These are phyloP conservation scores for Pinna nobilis DNA, from an alignment of 1,140 invertebrate genomes.

Conservation along the genomic window DNA sequence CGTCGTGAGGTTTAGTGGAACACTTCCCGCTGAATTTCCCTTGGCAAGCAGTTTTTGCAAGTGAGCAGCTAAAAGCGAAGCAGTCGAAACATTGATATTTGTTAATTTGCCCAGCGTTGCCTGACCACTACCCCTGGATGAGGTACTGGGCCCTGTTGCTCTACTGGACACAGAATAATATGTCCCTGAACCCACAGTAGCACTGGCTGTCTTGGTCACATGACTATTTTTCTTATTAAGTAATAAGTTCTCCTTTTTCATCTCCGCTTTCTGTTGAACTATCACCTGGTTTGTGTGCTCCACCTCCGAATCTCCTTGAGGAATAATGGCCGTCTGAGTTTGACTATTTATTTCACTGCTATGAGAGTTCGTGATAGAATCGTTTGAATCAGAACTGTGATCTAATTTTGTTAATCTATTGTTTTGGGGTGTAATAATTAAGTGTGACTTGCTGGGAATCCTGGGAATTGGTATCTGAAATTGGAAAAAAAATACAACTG, in stretches of 20 bases:
- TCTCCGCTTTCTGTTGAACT: neutral
- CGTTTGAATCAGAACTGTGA: neutral
- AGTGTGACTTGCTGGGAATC: slow-evolving; percentile 46
- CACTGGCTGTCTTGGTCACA: neutral
- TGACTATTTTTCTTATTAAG: neutral
- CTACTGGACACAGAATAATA: neutral
- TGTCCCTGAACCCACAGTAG: neutral
- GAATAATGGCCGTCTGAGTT: neutral
- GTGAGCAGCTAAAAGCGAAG: slow-evolving; percentile 6
- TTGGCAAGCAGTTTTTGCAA: too few species aligned
- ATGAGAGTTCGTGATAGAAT: neutral
- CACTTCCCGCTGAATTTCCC: too few species aligned
- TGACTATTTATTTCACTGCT: neutral
- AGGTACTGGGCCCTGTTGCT: neutral
- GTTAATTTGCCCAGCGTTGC: neutral
- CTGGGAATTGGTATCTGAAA: slow-evolving; percentile 44
- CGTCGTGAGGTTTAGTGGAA: too few species aligned
- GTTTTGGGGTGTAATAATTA: slow-evolving; percentile 21
- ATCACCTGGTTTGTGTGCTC: neutral
- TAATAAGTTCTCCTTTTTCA: neutral
- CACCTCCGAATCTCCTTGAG: too few species aligned
- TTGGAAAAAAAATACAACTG: neutral
- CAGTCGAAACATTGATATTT: slow-evolving; percentile 2
- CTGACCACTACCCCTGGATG: neutral
- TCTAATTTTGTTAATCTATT: neutral